Evolutionary conservation across 37 sponge, comb jelly and placozoan genomes (phyloP).

Genomic region (Theonella swinhoei): DNA sequence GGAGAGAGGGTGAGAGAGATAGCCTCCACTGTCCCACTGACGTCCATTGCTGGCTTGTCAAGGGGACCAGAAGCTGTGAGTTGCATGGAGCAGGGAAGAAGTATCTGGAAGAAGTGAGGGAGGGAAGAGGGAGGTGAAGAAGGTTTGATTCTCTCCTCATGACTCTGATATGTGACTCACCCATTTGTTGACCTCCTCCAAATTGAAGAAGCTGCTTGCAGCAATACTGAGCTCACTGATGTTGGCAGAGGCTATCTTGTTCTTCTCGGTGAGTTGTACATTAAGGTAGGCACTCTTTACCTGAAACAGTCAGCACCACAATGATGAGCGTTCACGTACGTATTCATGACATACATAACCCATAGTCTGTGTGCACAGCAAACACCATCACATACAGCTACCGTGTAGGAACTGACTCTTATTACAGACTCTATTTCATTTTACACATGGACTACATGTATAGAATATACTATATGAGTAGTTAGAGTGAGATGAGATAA

Average conservation of each 20-base stretch:
- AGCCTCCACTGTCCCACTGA: constrained; percentile 23
- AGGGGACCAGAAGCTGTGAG: constrained; percentile 39
- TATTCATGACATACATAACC: neutral
- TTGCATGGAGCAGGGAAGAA: constrained; percentile 54
- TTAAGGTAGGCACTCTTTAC: constrained; percentile 36
- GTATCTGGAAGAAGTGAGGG: constrained; percentile 31
- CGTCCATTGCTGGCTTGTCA: constrained; percentile 48
- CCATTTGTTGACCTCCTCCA: constrained; percentile 49
- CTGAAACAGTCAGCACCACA: neutral
- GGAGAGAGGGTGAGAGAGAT: constrained; percentile 70
- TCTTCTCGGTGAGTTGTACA: constrained; percentile 43
- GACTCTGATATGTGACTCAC: constrained; percentile 20
- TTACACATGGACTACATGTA: too few species aligned
- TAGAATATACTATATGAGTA: too few species aligned
- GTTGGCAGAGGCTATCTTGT: constrained; percentile 35
- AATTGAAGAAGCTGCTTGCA: constrained; percentile 55
- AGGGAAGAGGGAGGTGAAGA: neutral
- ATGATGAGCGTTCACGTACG: neutral
- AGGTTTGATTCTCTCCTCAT: neutral
- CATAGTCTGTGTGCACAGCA: neutral
- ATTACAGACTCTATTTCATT: too few species aligned
- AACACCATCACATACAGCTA: neutral
- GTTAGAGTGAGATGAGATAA: too few species aligned
- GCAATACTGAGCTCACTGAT: constrained; percentile 45
- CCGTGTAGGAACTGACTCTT: too few species aligned